These are phyloP conservation scores for Danio kyathit DNA, from an alignment of 2,797 vertebrate species.

Conservation along the genomic window DNA sequence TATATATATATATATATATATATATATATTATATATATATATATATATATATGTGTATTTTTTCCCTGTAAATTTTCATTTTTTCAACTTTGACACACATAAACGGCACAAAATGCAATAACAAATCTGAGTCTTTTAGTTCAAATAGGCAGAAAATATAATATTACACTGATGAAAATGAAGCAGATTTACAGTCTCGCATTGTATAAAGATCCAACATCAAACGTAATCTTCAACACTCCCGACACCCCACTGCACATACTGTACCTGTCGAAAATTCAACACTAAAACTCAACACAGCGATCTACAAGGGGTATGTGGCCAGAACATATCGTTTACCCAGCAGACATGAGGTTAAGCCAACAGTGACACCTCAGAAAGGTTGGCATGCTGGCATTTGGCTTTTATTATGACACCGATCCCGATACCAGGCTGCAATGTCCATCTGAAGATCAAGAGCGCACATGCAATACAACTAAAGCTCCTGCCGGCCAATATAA, in stretches of 20 bases:
- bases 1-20: too few species aligned
- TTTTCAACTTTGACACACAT: too few species aligned
- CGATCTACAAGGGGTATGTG: not conserved
- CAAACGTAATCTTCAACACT: not conserved
- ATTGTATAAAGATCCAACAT: not conserved
- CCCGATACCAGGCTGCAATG: slow-evolving; percentile 31
- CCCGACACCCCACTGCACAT: not conserved
- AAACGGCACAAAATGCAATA: not conserved
- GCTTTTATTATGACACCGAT: slow-evolving; percentile 16
- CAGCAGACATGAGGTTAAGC: slow-evolving; percentile 1
- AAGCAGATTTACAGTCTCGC: too few species aligned
- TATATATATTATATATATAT: too few species aligned
- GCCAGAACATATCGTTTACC: slow-evolving; percentile 3
- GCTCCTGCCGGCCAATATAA: slow-evolving; percentile 43
- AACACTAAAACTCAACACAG: not conserved
- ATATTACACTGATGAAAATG: too few species aligned
- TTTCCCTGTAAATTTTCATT: too few species aligned
- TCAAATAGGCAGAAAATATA: too few species aligned
- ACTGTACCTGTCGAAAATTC: not conserved
- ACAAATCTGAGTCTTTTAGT: too few species aligned
- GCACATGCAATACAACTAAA: slow-evolving; percentile 1
- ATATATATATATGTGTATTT: too few species aligned
- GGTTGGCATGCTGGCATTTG: slow-evolving; percentile 34
- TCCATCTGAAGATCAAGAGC: slow-evolving; percentile 37
- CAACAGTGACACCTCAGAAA: slow-evolving; percentile 24